Evolutionary conservation across 92 coral and sea anemone genomes (phyloP).

Genomic region (Palythoa grandiflora): DNA sequence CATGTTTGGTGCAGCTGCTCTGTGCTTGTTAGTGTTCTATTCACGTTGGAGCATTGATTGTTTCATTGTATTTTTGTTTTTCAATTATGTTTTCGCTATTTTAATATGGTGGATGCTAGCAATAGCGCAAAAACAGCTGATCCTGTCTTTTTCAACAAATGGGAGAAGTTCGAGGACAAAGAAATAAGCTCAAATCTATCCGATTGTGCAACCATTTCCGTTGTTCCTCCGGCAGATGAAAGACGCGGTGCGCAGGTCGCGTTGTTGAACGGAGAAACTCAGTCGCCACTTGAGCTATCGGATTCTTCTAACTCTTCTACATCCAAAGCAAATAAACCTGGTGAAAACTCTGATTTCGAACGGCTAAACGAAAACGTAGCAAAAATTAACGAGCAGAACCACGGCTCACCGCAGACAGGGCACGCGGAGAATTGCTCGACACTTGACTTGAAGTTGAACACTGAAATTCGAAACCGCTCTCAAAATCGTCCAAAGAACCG

Average conservation of each 20-base stretch:
- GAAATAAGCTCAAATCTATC: slow-evolving; percentile 35
- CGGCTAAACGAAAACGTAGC: not conserved
- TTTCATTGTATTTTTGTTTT: slow-evolving; percentile 26
- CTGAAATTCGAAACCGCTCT: not conserved
- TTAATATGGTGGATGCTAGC: slow-evolving; percentile 41
- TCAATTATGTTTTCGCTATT: slow-evolving; percentile 32
- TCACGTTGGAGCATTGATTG: not conserved
- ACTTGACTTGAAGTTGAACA: not conserved
- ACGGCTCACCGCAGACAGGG: not conserved
- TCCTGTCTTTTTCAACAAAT: slow-evolving; percentile 41
- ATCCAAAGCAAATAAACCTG: not conserved
- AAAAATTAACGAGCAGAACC: not conserved
- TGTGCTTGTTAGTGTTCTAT: not conserved
- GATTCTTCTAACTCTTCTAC: slow-evolving; percentile 1
- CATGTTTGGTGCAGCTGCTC: slow-evolving; percentile 1
- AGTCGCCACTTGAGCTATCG: not conserved
- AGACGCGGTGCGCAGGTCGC: slow-evolving; percentile 15
- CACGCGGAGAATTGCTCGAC: not conserved
- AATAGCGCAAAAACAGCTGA: slow-evolving; percentile 41
- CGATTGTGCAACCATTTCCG: slow-evolving; percentile 31
- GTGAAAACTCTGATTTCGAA: not conserved
- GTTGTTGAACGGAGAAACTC: slow-evolving; percentile 32
- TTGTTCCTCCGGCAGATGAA: not conserved
- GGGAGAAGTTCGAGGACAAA: slow-evolving; percentile 77
- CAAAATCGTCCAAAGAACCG: not conserved